A percentile compares a stretch with the other conserved stretches of the same genome.
phyloP scores from a whole-genome alignment of 2,113 vertebrate species.

The human region DNA sequence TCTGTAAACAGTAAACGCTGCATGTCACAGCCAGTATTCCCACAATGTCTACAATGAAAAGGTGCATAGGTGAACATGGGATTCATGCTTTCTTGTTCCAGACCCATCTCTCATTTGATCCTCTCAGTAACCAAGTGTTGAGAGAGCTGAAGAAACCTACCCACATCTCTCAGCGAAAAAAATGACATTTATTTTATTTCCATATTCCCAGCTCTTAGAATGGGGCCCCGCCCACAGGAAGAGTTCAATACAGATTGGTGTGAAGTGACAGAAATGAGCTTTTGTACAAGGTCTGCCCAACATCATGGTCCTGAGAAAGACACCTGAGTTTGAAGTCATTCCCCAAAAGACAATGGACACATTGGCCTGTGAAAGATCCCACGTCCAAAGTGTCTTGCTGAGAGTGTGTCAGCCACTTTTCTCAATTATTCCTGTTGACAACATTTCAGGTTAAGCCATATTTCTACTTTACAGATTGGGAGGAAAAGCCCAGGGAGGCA shows the following conservation, averaged over 20 bases:
- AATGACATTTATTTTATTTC: not conserved
- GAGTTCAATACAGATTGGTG: not conserved
- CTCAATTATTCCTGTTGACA: accelerated
- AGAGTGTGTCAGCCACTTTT: not conserved
- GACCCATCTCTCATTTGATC: not conserved
- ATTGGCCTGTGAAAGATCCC: not conserved
- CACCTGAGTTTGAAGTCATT: not conserved
- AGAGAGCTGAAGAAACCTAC: not conserved
- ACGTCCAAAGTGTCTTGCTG: not conserved
- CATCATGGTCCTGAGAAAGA: not conserved
- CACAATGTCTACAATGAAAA: accelerated
- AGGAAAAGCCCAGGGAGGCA: not conserved
- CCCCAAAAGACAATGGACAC: not conserved
- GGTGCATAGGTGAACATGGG: not conserved
- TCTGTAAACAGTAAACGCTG: not conserved
- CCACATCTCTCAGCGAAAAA: not conserved
- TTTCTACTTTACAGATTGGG: not conserved
- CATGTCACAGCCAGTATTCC: not conserved
- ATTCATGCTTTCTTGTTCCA: not conserved
- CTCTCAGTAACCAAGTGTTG: not conserved
- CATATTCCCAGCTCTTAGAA: not conserved
- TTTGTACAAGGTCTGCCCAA: not conserved
- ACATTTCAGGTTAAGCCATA: not conserved
- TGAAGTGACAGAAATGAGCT: not conserved
- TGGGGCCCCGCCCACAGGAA: not conserved